A percentile compares a stretch with the other conserved stretches of the same genome.
These are phyloP conservation scores for Sylvicola fuscatus DNA, from an alignment of 2,888 invertebrate genomes.

Conservation along the genomic window DNA sequence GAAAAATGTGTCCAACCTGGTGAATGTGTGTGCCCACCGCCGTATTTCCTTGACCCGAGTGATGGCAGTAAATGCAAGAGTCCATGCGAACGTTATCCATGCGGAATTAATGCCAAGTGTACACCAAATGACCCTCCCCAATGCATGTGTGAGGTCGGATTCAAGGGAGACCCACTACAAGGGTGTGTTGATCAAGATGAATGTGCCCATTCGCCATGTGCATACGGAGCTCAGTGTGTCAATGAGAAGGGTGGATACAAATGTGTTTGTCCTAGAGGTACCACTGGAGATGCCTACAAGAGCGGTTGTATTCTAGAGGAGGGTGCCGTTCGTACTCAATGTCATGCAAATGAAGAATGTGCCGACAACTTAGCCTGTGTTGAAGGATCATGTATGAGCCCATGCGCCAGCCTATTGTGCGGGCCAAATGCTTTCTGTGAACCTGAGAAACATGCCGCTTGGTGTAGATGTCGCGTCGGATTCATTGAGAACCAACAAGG, in stretches of 20 bases:
- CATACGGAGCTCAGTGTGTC: constrained; percentile 70
- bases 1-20: constrained; percentile 85
- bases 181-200: constrained; percentile 77
- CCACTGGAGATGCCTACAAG: constrained; percentile 69
- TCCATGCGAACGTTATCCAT: constrained; percentile 76
- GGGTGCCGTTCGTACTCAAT: constrained; percentile 38
- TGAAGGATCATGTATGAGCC: constrained; percentile 59
- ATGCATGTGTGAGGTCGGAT: constrained; percentile 74
- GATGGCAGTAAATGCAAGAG: constrained; percentile 78
- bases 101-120: constrained; percentile 79
- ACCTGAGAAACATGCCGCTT: constrained; percentile 69
- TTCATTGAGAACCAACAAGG: constrained; percentile 58
- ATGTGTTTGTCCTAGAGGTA: constrained; percentile 67
- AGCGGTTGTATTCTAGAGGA: constrained; percentile 48
- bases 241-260: constrained; percentile 71
- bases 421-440: constrained; percentile 74
- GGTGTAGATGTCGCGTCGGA: constrained; percentile 73
- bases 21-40: constrained; percentile 78
- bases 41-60: constrained; percentile 63
- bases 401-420: constrained; percentile 57
- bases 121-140: constrained; percentile 74
- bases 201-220: constrained; percentile 66
- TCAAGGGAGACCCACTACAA: constrained; percentile 64
- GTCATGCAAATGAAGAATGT: constrained; percentile 53
- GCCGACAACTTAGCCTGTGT: constrained; percentile 60